Conservation (phyloP, 2,888 invertebrate species). For the Leucoptera coffeella region DNA sequence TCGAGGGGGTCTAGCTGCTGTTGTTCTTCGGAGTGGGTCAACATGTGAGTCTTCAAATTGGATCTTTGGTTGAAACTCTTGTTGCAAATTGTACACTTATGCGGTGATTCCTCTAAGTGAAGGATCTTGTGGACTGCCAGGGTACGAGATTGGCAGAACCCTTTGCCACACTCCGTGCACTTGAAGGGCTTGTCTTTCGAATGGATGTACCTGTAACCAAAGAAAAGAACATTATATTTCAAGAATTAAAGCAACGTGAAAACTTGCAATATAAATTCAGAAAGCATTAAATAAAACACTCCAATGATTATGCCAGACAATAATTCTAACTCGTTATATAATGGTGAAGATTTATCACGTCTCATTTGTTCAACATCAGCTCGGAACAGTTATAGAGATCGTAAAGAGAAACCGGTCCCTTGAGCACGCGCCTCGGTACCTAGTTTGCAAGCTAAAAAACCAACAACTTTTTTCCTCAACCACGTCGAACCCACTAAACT, state of each 20-base stretch:
- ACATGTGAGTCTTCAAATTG: conserved; percentile 83
- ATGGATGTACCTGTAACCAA: conserved; percentile 83
- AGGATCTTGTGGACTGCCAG: conserved; percentile 92
- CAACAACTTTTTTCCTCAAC: too few relatives aligned
- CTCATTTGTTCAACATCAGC: conserved; percentile 47
- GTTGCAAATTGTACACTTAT: conserved; percentile 85
- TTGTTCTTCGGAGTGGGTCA: conserved; percentile 74
- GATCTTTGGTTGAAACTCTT: conserved; percentile 89
- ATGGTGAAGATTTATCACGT: conserved; percentile 50
- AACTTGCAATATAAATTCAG: not conserved
- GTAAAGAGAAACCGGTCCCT: conserved; percentile 47
- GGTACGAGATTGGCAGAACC: conserved; percentile 96
- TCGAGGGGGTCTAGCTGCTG: conserved; percentile 43
- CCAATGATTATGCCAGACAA: conserved; percentile 28
- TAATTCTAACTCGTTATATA: conserved; percentile 34
- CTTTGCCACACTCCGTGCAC: conserved; percentile 94
- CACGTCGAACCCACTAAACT: too few relatives aligned
- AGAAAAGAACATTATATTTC: conserved; percentile 9
- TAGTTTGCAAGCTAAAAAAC: conserved; percentile 43
- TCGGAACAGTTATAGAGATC: conserved; percentile 49
- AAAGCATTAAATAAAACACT: conserved; percentile 20
- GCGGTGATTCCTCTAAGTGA: conserved; percentile 89
- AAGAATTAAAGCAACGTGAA: not conserved
- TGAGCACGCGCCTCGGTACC: conserved; percentile 42
- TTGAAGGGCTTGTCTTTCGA: conserved; percentile 98